Conservation (phyloP, 2,888 invertebrate species). For the Hyalella azteca region DNA sequence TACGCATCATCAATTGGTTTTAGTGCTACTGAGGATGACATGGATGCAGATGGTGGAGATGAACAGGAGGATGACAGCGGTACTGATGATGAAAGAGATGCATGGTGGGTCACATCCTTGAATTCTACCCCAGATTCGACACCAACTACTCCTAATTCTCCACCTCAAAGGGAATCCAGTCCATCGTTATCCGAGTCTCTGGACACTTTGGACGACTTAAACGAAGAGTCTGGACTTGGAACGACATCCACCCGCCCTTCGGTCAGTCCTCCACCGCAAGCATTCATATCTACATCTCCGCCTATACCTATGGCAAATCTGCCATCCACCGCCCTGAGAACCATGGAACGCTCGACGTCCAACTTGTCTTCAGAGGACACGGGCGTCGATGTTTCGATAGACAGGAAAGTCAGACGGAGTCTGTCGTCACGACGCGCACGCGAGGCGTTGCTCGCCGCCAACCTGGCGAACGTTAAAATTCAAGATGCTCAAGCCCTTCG, state of each 20-base stretch:
- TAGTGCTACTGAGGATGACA: conserved; percentile 52
- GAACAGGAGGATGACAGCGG: conserved; percentile 44
- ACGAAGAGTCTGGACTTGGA: conserved; percentile 55
- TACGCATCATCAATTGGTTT: conserved; percentile 51
- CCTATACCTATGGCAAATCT: not conserved
- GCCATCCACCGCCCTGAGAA: not conserved
- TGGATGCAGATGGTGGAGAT: conserved; percentile 42
- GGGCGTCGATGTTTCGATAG: conserved; percentile 53
- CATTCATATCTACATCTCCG: conserved; percentile 47
- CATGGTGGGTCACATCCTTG: conserved; percentile 43
- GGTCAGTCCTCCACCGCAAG: conserved; percentile 44
- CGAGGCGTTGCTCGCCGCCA: not conserved
- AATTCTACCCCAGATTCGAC: conserved; percentile 47
- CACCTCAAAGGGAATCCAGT: conserved; percentile 45
- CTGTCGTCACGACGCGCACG: conserved; percentile 19
- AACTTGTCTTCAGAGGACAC: conserved; percentile 57
- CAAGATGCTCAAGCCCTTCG: not conserved
- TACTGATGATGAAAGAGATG: conserved; percentile 45
- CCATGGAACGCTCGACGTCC: conserved; percentile 43
- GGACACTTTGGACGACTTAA: conserved; percentile 51
- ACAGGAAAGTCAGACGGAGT: conserved; percentile 44
- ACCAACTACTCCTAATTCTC: conserved; percentile 42
- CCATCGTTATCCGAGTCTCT: conserved; percentile 55
- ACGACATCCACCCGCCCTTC: conserved; percentile 56
- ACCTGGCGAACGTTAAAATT: not conserved